Percentiles rank a stretch among this genome's conserved stretches.
These are phyloP conservation scores for Theonella swinhoei DNA, from an alignment of 37 sponge, comb jelly and placozoan species.

Conservation along the genomic window DNA sequence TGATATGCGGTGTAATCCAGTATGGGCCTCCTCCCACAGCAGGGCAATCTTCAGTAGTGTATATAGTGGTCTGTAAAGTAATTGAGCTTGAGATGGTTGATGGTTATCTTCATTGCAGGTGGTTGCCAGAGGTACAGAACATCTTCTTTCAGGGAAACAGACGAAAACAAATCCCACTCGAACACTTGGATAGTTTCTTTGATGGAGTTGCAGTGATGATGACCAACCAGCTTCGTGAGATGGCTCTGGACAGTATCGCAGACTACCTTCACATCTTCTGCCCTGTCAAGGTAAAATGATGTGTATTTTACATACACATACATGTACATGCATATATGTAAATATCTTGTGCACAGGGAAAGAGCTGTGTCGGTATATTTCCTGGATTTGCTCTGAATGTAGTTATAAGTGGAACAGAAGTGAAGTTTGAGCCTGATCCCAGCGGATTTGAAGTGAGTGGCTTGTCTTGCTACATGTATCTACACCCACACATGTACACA, in stretches of 20 bases:
- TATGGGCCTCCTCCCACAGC: no score
- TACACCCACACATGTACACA: no score
- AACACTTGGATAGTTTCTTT: slow-evolving; percentile 83
- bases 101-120: slow-evolving; percentile 59
- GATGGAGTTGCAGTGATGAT: slow-evolving; percentile 81
- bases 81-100: no score
- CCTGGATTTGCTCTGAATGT: slow-evolving; percentile 86
- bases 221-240: slow-evolving; percentile 82
- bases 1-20: no score
- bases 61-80: no score
- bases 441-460: slow-evolving; percentile 76
- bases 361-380: slow-evolving; percentile 25
- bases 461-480: no score
- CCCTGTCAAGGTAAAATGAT: slow-evolving; percentile 48
- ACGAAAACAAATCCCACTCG: slow-evolving; percentile 83
- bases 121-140: slow-evolving; percentile 97
- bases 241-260: slow-evolving; percentile 72
- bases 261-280: slow-evolving; percentile 77
- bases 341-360: not conserved
- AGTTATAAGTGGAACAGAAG: slow-evolving; percentile 65
- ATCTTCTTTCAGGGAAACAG: slow-evolving; percentile 96
- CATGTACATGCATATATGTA: no score
- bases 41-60: no score
- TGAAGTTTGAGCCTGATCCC: slow-evolving; percentile 89
- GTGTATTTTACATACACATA: no score